A percentile compares a stretch with the other conserved stretches of the same genome.
Conservation (phyloP, 2,113 vertebrate genomes). For the Epinephelus fuscoguttatus region DNA sequence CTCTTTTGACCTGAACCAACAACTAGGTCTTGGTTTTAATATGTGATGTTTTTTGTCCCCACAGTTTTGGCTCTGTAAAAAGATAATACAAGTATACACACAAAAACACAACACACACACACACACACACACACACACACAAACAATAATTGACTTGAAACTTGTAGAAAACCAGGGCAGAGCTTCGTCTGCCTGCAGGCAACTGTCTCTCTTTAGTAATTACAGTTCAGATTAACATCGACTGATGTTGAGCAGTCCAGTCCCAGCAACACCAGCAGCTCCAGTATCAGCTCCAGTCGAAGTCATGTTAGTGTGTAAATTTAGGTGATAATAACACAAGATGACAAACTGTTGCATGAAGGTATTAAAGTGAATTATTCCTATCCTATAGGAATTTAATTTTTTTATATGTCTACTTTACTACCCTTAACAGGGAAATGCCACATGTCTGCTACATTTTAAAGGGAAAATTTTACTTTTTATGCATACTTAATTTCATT, state of each 20-base stretch:
- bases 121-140: neutral
- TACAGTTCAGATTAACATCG: conserved; percentile 27
- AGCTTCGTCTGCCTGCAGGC: conserved; percentile 32
- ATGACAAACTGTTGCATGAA: neutral
- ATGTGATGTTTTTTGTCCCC: neutral
- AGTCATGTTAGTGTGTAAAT: neutral
- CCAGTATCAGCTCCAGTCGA: neutral
- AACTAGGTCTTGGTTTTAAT: neutral
- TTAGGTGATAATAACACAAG: neutral
- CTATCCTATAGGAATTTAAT: too few species aligned
- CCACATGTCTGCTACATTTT: neutral
- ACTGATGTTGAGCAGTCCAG: neutral
- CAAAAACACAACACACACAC: neutral
- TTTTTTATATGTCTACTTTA: too few species aligned
- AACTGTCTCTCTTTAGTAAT: conserved; percentile 23
- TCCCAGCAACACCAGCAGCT: neutral
- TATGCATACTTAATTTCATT: too few species aligned
- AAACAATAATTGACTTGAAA: neutral
- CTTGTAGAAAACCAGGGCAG: conserved; percentile 26
- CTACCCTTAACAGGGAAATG: too few species aligned
- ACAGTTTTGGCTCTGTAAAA: neutral
- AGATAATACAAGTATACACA: neutral
- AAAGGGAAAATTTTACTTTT: too few species aligned
- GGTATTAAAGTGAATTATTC: neutral
- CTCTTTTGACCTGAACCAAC: neutral